phyloP scores from a whole-genome alignment of 2,888 invertebrate species.

The Cheilosia grossa region DNA sequence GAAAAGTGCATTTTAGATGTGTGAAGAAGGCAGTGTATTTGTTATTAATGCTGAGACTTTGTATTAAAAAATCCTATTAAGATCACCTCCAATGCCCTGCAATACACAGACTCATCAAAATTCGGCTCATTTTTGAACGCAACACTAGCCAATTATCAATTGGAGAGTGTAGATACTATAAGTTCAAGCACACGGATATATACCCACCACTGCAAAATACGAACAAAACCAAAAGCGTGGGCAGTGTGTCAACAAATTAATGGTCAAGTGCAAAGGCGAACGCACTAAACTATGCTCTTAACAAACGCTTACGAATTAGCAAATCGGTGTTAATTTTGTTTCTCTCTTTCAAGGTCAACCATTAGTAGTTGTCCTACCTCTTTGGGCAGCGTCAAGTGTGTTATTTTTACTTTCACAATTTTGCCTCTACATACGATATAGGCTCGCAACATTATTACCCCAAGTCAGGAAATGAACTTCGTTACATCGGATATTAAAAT shows the following conservation, averaged over 20 bases:
- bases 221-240: slow-evolving; percentile 5
- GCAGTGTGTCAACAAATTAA: slow-evolving; percentile 34
- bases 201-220: neutral
- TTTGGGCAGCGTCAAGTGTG: neutral
- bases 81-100: no score
- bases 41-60: no score
- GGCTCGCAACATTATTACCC: slow-evolving; percentile 1
- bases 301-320: neutral
- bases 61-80: no score
- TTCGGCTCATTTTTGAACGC: no score
- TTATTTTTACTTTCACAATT: neutral
- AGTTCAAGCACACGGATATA: neutral
- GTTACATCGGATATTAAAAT: slow-evolving; percentile 29
- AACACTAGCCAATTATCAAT: no score
- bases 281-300: slow-evolving; percentile 34
- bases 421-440: no score
- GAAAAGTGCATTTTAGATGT: no score
- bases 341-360: slow-evolving; percentile 43
- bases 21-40: no score
- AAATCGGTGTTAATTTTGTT: slow-evolving; percentile 31
- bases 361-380: neutral
- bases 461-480: slow-evolving; percentile 38
- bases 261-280: slow-evolving; percentile 60
- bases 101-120: no score
- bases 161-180: neutral